phyloP scores from a whole-genome alignment of 1,140 invertebrate genomes.

The Argopecten irradians region DNA sequence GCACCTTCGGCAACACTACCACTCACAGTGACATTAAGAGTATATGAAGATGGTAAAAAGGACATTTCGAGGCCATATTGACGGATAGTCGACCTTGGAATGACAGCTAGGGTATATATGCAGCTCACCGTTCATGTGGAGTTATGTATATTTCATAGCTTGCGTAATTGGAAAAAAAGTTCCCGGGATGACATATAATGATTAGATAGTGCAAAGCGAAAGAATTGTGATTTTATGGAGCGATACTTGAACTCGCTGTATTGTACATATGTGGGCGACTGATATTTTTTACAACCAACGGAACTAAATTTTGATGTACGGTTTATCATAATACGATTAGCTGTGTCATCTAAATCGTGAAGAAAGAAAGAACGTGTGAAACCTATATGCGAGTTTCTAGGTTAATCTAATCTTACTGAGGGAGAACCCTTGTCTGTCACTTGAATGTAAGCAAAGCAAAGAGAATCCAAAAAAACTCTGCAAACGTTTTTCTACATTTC shows the following conservation, averaged over 20 bases:
- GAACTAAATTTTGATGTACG: not conserved
- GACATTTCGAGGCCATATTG: slow-evolving; percentile 2
- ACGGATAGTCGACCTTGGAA: not conserved
- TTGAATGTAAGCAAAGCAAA: too few relatives aligned
- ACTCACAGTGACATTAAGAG: too few relatives aligned
- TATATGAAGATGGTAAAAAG: not conserved
- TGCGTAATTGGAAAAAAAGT: not conserved
- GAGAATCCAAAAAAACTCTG: too few relatives aligned
- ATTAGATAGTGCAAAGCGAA: slow-evolving; percentile 1
- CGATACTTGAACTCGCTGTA: not conserved
- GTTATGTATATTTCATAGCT: slow-evolving; percentile 23
- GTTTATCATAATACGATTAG: not conserved
- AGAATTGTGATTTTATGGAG: slow-evolving; percentile 1
- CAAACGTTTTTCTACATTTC: too few relatives aligned
- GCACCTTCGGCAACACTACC: too few relatives aligned
- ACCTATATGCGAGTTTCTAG: too few relatives aligned
- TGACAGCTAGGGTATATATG: not conserved
- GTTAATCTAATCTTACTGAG: too few relatives aligned
- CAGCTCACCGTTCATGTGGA: not conserved
- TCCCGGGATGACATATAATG: not conserved
- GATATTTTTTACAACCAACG: not conserved
- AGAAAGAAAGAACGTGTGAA: too few relatives aligned
- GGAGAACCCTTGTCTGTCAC: too few relatives aligned
- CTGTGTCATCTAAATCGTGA: too few relatives aligned
- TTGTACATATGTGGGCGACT: not conserved